phyloP scores from a whole-genome alignment of 1,140 invertebrate genomes.

The Procambarus virginalis region DNA sequence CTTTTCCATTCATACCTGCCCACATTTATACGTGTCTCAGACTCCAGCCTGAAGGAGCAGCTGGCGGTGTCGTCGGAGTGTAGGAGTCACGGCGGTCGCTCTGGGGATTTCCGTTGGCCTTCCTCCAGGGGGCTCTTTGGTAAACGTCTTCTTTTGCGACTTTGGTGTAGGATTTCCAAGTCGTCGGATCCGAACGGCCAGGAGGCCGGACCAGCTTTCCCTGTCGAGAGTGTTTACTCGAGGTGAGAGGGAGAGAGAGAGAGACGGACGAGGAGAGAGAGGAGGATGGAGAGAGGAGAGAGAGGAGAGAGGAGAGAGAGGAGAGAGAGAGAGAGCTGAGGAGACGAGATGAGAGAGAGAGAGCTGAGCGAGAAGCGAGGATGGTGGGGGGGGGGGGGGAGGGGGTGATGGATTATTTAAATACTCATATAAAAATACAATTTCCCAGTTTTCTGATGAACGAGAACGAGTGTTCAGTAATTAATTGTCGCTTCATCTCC shows the following conservation, averaged over 20 bases:
- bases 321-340: too few relatives aligned
- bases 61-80: constrained; percentile 85
- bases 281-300: background rate
- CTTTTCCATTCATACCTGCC: too few relatives aligned
- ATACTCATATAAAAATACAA: too few relatives aligned
- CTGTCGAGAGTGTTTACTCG: constrained; percentile 88
- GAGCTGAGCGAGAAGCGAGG: too few relatives aligned
- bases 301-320: background rate
- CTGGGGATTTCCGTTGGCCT: constrained; percentile 92
- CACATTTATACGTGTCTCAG: background rate
- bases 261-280: background rate
- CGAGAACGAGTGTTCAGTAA: too few relatives aligned
- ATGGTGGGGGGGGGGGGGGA: too few relatives aligned
- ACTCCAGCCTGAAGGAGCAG: constrained; percentile 81
- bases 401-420: too few relatives aligned
- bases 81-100: constrained; percentile 85
- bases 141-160: constrained; percentile 96
- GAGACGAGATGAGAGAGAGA: too few relatives aligned
- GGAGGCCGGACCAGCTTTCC: constrained; percentile 86
- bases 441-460: too few relatives aligned
- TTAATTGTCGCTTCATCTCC: too few relatives aligned
- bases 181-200: constrained; percentile 92
- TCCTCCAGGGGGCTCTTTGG: constrained; percentile 94
- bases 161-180: constrained; percentile 92
- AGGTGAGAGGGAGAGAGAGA: background rate